Evolutionary conservation across 2,113 vertebrate genomes (phyloP).

Genomic region (Xenopus borealis): DNA sequence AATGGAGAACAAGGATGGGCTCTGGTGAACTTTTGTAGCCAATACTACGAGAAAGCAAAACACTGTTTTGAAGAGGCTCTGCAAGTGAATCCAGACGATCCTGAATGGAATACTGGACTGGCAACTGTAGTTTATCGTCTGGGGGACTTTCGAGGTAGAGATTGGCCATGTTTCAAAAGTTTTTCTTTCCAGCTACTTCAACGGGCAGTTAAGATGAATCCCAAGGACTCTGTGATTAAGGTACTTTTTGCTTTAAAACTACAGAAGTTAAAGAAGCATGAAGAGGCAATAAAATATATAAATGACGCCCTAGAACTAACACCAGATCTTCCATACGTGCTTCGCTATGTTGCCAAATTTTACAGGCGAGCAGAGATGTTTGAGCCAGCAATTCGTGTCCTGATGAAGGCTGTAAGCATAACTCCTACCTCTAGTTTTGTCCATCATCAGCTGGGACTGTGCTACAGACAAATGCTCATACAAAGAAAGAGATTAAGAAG

Average conservation of each 20-base stretch:
- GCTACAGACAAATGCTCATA: constrained; percentile 52
- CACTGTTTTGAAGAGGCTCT: constrained; percentile 66
- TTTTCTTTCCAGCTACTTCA: constrained; percentile 52
- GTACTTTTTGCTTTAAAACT: constrained; percentile 68
- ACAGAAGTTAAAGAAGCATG: constrained; percentile 39
- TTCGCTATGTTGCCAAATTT: constrained; percentile 69
- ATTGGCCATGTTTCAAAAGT: accelerated
- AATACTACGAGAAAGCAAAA: constrained; percentile 61
- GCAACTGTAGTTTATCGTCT: constrained; percentile 62
- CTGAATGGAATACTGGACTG: constrained; percentile 66
- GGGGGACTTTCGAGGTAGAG: neutral
- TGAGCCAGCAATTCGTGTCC: constrained; percentile 55
- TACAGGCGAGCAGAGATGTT: constrained; percentile 60
- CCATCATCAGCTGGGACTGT: constrained; percentile 69
- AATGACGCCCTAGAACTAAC: constrained; percentile 60
- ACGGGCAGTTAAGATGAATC: constrained; percentile 61
- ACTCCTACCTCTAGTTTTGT: constrained; percentile 59
- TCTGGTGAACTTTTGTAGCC: constrained; percentile 60
- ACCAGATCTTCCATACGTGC: constrained; percentile 58
- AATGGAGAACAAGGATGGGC: constrained; percentile 72
- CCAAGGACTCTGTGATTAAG: constrained; percentile 53
- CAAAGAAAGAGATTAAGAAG: neutral
- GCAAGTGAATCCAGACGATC: constrained; percentile 59
- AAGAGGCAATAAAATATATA: constrained; percentile 56
- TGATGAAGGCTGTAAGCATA: constrained; percentile 58